These are phyloP conservation scores for Xestia ashworthii DNA, from an alignment of 2,888 invertebrate species.

Conservation along the genomic window DNA sequence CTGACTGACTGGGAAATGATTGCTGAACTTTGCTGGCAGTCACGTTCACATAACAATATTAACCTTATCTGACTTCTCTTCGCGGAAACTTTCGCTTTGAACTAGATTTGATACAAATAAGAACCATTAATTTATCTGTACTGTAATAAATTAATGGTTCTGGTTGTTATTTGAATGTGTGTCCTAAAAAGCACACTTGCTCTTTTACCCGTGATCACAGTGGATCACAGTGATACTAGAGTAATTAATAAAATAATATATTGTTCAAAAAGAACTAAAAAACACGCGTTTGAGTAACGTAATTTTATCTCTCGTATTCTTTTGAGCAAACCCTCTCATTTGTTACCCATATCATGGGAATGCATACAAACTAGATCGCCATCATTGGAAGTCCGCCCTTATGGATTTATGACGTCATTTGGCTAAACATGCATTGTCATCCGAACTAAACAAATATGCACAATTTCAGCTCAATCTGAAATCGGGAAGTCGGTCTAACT, in stretches of 20 bases:
- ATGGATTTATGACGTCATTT: neutral
- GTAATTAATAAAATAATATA: neutral
- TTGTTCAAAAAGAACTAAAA: neutral
- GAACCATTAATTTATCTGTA: conserved; percentile 5
- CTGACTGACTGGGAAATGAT: conserved; percentile 46
- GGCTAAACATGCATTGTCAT: neutral
- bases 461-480: neutral
- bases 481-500: neutral
- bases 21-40: conserved; percentile 49
- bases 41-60: conserved; percentile 58
- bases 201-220: too few relatives aligned
- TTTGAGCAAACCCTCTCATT: neutral
- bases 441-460: neutral
- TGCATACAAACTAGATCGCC: neutral
- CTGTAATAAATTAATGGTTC: too few relatives aligned
- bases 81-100: conserved; percentile 47
- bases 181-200: neutral
- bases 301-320: neutral
- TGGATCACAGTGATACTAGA: neutral
- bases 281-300: neutral
- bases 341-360: neutral
- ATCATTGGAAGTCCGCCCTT: neutral
- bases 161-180: too few relatives aligned
- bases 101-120: conserved; percentile 23
- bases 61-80: conserved; percentile 40